A percentile compares a stretch with the other conserved stretches of the same genome.
phyloP scores from a whole-genome alignment of 2,113 vertebrate genomes.

The Oreocharis arfaki region DNA sequence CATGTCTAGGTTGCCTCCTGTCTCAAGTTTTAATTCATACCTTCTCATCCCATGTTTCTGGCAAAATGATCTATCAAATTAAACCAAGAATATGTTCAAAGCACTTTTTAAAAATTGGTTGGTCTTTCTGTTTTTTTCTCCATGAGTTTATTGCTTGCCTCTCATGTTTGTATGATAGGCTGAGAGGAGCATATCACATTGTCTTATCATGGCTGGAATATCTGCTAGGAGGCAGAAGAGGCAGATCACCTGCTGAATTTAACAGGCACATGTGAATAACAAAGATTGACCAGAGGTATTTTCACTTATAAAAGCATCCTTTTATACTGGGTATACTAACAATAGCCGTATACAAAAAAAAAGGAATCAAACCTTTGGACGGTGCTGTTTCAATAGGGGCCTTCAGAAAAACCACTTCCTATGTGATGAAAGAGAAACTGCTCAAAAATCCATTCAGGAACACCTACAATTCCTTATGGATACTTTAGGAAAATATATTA shows the following conservation, averaged over 20 bases:
- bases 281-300: neutral
- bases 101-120: neutral
- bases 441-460: neutral
- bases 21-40: neutral
- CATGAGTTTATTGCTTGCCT: neutral
- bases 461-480: neutral
- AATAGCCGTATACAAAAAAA: neutral
- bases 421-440: neutral
- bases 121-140: neutral
- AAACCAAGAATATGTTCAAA: neutral
- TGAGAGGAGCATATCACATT: neutral
- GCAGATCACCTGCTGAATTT: neutral
- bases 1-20: neutral
- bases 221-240: neutral
- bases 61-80: neutral
- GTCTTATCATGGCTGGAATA: neutral
- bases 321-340: neutral
- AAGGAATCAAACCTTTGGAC: neutral
- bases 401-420: neutral
- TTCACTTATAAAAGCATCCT: neutral
- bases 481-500: neutral
- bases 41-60: neutral
- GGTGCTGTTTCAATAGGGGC: neutral
- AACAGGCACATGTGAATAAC: neutral
- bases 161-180: neutral